Evolutionary conservation across 2,113 vertebrate genomes (phyloP).

Genomic region (Acanthisitta chloris): DNA sequence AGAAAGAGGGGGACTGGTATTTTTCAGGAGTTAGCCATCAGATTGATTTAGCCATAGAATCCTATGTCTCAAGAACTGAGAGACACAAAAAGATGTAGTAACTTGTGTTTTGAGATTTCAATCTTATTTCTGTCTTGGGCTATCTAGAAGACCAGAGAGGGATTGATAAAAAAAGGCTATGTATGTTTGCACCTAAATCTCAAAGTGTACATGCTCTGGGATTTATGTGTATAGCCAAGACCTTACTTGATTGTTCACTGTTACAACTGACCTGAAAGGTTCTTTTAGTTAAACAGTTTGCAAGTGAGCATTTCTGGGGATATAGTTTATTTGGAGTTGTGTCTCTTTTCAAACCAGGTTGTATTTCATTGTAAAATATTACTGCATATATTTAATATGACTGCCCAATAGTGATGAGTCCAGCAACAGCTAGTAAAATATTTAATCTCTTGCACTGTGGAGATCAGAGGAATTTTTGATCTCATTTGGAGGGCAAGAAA

Average conservation of each 20-base stretch:
- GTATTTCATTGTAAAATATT: not conserved
- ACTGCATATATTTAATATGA: not conserved
- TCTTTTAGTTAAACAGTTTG: not conserved
- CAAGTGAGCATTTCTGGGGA: not conserved
- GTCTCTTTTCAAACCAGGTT: not conserved
- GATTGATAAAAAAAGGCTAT: not conserved
- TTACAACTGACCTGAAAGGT: not conserved
- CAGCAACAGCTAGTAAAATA: not conserved
- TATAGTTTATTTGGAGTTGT: not conserved
- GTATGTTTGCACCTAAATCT: not conserved
- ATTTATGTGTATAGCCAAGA: not conserved
- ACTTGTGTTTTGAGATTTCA: not conserved
- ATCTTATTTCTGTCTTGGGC: not conserved
- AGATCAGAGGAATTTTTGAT: not conserved
- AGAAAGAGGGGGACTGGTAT: not conserved
- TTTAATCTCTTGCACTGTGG: not conserved
- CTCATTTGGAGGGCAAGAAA: not conserved
- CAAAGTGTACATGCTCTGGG: accelerated
- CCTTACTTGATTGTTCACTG: not conserved
- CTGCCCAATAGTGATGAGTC: not conserved
- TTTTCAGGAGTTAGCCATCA: not conserved
- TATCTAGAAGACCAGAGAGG: not conserved
- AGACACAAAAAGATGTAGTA: not conserved
- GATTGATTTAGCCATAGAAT: not conserved
- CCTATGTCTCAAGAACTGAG: not conserved